These are phyloP conservation scores for Butorides virescens DNA, from an alignment of 2,113 vertebrate species.

Conservation along the genomic window DNA sequence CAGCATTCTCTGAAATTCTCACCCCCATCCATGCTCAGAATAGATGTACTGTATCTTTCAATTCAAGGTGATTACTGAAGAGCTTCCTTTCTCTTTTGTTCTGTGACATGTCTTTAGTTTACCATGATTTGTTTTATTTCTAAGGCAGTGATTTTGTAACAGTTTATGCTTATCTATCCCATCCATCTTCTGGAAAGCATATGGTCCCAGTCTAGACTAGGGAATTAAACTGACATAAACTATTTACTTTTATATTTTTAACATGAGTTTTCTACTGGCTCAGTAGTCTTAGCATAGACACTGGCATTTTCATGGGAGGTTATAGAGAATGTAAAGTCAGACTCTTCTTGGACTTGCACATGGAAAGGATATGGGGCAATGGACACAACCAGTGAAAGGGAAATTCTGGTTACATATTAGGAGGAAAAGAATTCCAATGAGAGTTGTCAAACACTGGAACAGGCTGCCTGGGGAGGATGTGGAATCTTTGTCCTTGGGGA, in stretches of 20 bases:
- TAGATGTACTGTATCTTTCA: background rate
- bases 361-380: background rate
- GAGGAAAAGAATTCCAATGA: background rate
- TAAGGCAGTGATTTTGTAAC: background rate
- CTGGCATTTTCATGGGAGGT: background rate
- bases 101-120: background rate
- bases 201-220: no score
- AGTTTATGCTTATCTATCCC: background rate
- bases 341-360: background rate
- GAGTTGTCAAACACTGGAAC: background rate
- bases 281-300: background rate
- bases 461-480: background rate
- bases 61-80: background rate
- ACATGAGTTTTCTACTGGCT: background rate
- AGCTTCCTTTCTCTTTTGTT: background rate
- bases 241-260: background rate
- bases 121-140: background rate
- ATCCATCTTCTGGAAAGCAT: background rate
- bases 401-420: background rate
- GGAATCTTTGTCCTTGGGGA: background rate
- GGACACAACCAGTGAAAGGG: background rate
- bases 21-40: background rate
- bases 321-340: background rate
- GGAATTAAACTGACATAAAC: no score
- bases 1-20: background rate